Conservation (phyloP, 2,888 invertebrate genomes). For the Apotomis turbidana region DNA sequence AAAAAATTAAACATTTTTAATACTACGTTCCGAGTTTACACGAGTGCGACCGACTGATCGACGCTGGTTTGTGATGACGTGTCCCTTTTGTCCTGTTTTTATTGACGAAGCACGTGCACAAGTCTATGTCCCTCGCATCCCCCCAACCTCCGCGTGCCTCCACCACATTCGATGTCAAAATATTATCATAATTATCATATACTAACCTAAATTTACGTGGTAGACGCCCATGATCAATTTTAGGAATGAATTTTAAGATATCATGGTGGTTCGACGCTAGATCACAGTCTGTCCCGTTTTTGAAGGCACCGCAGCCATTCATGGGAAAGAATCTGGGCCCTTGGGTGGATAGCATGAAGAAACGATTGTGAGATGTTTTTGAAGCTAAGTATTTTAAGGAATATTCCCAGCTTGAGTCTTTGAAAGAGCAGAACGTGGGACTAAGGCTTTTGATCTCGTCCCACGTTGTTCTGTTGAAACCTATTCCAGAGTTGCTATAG, state of each 20-base stretch:
- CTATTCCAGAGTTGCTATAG: constrained; percentile 22
- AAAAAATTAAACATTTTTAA: constrained; percentile 4
- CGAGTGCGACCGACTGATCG: too few species aligned
- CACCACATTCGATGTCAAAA: constrained; percentile 9
- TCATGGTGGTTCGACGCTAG: constrained; percentile 19
- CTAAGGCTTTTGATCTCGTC: constrained; percentile 7
- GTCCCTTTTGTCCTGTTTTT: constrained; percentile 4
- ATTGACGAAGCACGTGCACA: constrained; percentile 44
- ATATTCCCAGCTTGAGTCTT: constrained; percentile 23
- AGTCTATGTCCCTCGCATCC: constrained; percentile 42
- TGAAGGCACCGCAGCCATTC: constrained; percentile 49
- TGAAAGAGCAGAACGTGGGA: constrained; percentile 20
- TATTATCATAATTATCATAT: neutral
- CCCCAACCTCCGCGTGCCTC: constrained; percentile 20
- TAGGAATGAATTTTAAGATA: constrained; percentile 13
- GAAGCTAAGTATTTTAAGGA: constrained; percentile 26
- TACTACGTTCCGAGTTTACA: too few species aligned
- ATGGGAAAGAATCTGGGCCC: constrained; percentile 60
- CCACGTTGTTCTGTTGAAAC: constrained; percentile 33
- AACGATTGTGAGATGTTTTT: neutral
- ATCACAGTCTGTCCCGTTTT: constrained; percentile 10
- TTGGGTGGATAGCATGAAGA: constrained; percentile 16
- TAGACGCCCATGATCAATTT: constrained; percentile 11
- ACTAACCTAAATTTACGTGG: constrained; percentile 16
- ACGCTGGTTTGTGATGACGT: too few species aligned